Evolutionary conservation across 2,113 vertebrate genomes (phyloP).

Genomic region (Leuciscus idus): DNA sequence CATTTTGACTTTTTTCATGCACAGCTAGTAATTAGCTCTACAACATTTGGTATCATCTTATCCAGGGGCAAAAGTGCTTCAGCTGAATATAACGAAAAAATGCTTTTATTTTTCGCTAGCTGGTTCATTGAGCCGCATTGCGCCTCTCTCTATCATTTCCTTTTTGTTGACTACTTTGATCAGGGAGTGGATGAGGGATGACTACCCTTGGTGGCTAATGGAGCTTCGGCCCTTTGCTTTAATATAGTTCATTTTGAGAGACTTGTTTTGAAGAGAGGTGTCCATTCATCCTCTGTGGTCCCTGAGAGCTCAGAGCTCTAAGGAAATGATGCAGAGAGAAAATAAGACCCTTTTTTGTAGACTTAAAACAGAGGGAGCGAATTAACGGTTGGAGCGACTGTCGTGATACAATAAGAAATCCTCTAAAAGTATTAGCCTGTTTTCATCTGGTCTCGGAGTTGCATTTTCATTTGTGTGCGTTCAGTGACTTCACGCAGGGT

Average conservation of each 20-base stretch:
- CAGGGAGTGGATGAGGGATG: constrained; percentile 42
- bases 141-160: not conserved
- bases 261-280: constrained; percentile 24
- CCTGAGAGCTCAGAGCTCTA: constrained; percentile 1
- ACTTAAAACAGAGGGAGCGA: constrained; percentile 39
- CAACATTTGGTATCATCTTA: constrained; percentile 7
- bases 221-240: constrained; percentile 22
- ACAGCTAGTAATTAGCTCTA: constrained; percentile 31
- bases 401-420: not conserved
- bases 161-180: constrained; percentile 50
- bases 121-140: not conserved
- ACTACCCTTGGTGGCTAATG: constrained; percentile 34
- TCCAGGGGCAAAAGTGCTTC: not conserved
- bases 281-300: constrained; percentile 25
- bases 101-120: not conserved
- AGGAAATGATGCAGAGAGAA: constrained; percentile 35
- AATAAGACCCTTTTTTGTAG: constrained; percentile 34
- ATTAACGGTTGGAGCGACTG: not conserved
- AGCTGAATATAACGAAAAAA: not conserved
- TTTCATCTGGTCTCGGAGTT: not conserved
- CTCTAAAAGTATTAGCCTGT: not conserved
- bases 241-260: constrained; percentile 43
- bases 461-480: not conserved
- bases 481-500: constrained; percentile 1
- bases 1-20: constrained; percentile 16